Evolutionary conservation across 1,140 invertebrate species (phyloP), one percentile per base, ranked within the genome.

Genomic region (Kradibia gibbosae): DNA sequence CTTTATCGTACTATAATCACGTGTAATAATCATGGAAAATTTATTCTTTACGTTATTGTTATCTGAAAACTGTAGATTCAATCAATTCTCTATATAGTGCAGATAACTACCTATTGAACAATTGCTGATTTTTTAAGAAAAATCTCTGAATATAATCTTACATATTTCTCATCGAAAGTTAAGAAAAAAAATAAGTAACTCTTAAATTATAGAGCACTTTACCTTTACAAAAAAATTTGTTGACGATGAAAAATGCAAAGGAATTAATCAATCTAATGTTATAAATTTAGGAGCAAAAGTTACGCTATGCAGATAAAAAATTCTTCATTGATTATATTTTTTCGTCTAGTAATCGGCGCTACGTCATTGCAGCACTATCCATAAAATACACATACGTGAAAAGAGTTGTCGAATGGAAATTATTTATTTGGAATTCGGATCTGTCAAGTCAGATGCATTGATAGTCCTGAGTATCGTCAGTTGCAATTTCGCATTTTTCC

Each of bases 401-500:
- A 72, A 72, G 36, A 57, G 36, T 71, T 36, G 20, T 17, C 13
- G 25, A 31, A 53, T 31, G 8, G 3, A 45, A 80, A 80, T 80
- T 62, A 80, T 80, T 80, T 80, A 74, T 80, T 45, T 53, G 42
- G 22, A 25, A 50, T 76, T 80, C 50, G 50, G 71, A 28, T 80
- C 31, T 20, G 73, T 80, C 71, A 36, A 60, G 67, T 71, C 36
- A 36, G 4, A 60, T 60, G 25, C 1, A 42, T 42, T 0, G 20
- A 22, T 3, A 76, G 31, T 77, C 25, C 42, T 7, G 17, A n/a
- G 13, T 36, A 62, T 67, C 45, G 28, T 62, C 57, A 73, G 36
- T 34, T 73, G 57, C 67, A 82, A 78, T 77, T 72, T 72, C 42
- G 70, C 39, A 78, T 73, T 72, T 77, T 78, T 75, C 42, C 67